These are phyloP conservation scores for Mystacornis crossleyi DNA, from an alignment of 2,113 vertebrate species.

Conservation along the genomic window DNA sequence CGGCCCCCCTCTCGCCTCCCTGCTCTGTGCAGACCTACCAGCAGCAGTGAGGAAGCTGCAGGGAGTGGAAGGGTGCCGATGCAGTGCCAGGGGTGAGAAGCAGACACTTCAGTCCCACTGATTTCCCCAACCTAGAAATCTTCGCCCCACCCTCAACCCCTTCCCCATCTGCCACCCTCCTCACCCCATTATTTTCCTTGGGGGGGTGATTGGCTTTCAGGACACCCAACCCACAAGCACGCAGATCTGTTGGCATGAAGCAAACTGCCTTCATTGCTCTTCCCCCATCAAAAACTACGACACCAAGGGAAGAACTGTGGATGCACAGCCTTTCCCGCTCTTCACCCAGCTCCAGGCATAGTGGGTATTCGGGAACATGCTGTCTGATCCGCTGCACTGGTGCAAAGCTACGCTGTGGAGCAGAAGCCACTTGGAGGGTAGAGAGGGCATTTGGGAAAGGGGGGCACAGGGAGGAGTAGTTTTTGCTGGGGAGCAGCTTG, in stretches of 20 bases:
- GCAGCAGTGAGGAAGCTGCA: constrained; percentile 29
- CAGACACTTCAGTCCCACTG: not conserved
- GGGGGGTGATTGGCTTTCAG: not conserved
- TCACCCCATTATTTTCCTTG: not conserved
- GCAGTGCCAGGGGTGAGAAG: not conserved
- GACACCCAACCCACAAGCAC: not conserved
- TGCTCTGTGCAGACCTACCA: not conserved
- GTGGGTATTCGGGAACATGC: not conserved
- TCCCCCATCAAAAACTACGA: not conserved
- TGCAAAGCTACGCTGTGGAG: not conserved
- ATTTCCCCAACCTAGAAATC: not conserved
- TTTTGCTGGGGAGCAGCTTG: not conserved
- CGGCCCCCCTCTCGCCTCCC: constrained; percentile 1
- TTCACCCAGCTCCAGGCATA: not conserved
- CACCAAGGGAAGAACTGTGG: not conserved
- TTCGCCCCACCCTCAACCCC: not conserved
- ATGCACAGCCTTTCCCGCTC: not conserved
- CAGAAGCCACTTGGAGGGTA: not conserved
- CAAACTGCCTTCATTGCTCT: not conserved
- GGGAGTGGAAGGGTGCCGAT: not conserved
- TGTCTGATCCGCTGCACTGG: not conserved
- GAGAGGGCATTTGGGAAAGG: not conserved
- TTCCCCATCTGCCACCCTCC: not conserved
- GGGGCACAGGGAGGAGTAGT: not conserved
- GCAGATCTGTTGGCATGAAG: not conserved